A percentile compares a stretch with the other conserved stretches of the same genome.
Evolutionary conservation across 2,113 vertebrate species (phyloP).

Genomic region (Oncorhynchus keta): DNA sequence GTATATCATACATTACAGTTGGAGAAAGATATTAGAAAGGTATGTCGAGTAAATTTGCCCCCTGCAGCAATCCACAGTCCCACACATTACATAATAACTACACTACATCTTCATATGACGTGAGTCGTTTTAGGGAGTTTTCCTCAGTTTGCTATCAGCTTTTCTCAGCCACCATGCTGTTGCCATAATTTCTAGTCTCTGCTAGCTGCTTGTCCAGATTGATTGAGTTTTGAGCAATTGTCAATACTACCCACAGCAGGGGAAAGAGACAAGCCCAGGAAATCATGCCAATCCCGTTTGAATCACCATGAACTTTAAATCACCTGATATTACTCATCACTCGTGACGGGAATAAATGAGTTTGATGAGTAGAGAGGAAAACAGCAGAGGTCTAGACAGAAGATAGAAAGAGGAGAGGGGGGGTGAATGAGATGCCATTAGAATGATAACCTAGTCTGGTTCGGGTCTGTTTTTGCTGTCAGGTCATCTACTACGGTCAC

Average conservation of each 20-base stretch:
- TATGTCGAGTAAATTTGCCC: too few species aligned
- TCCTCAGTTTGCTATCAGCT: background rate
- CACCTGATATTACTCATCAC: slow-evolving; percentile 56
- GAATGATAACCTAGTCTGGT: background rate
- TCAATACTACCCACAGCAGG: slow-evolving; percentile 55
- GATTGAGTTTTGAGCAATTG: slow-evolving; percentile 52
- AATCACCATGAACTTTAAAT: slow-evolving; percentile 65
- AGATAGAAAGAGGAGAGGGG: background rate
- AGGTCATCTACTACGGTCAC: background rate
- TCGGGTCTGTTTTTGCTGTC: too few species aligned
- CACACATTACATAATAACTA: too few species aligned
- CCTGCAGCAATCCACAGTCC: too few species aligned
- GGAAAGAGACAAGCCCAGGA: slow-evolving; percentile 40
- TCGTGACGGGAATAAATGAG: slow-evolving; percentile 58
- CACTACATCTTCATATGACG: background rate
- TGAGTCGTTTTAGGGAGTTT: background rate
- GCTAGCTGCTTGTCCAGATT: slow-evolving; percentile 51
- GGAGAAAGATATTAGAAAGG: too few species aligned
- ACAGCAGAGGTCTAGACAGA: slow-evolving; percentile 9
- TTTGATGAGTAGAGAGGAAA: slow-evolving; percentile 34
- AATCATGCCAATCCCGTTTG: slow-evolving; percentile 33
- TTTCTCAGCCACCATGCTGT: slow-evolving; percentile 32
- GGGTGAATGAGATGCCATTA: background rate
- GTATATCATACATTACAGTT: too few species aligned
- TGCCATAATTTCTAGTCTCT: slow-evolving; percentile 7